phyloP scores from a whole-genome alignment of 2,113 vertebrate species.

The Xenus cinereus region DNA sequence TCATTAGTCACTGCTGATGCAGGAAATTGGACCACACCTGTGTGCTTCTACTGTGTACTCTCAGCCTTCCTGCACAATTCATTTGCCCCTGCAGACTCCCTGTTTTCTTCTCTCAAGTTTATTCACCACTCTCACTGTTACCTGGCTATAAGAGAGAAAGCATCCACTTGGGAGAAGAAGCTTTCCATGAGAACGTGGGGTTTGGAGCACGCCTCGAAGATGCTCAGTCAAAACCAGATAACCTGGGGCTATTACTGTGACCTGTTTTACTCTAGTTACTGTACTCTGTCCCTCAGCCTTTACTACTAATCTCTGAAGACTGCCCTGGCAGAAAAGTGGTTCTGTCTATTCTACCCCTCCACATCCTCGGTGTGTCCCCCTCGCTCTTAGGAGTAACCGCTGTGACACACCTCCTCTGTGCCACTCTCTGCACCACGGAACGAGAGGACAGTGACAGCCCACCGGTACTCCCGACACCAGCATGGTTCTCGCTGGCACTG shows the following conservation, averaged over 20 bases:
- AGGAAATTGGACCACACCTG: neutral
- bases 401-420: neutral
- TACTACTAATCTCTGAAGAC: neutral
- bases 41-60: neutral
- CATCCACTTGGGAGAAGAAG: neutral
- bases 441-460: neutral
- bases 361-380: neutral
- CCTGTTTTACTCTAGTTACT: neutral
- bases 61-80: accelerated
- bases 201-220: neutral
- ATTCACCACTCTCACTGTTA: neutral
- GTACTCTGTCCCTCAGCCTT: neutral
- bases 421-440: neutral
- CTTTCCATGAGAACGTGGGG: neutral
- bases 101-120: neutral
- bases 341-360: neutral
- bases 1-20: neutral
- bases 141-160: neutral
- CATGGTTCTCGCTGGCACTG: neutral
- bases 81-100: neutral
- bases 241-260: neutral
- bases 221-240: neutral
- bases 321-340: neutral
- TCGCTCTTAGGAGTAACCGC: neutral
- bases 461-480: neutral